Evolutionary conservation across 2,113 vertebrate species (phyloP), one percentile per base, ranked within the genome.

Genomic region (Pelusios castaneus): DNA sequence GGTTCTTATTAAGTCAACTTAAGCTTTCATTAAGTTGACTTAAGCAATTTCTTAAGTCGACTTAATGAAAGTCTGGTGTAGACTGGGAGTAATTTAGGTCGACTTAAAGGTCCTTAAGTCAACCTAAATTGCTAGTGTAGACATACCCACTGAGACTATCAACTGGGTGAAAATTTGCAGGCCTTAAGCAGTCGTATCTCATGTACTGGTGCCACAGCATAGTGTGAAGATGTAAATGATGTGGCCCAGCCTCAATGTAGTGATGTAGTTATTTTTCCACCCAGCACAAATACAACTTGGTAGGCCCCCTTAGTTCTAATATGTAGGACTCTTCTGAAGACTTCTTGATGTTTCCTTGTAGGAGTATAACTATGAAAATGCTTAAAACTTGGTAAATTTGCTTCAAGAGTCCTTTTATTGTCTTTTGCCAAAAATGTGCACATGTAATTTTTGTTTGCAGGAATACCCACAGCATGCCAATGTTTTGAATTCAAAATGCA

Each of bases 361-460:
- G 67, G 34, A 14, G 49, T 80, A 24, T 43, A 0, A 0, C 31
- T 56, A 58, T 6, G 31, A 83, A n/a, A 85, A 14, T 16, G 25
- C 86, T 27, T 10, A 70, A 91, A 95, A 89, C 17, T 58, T 82
- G 70, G 13, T 38, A 14, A 25, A 14, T 91, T 89, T 95, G 16
- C 81, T 87, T 91, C 56, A 58, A 29, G 56, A 58, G 56, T 10
- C 41, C 27, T 84, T 43, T 85, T 70, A 11, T 80, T 79, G 95
- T 55, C 85, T 95, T 91, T 80, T 22, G 38, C 81, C 91, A 58
- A 84, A 93, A 95, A 93, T 94, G 75, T 51, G 24, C 0, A 24
- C 10, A 34, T 67, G 38, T 55, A 95, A 55, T 21, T 93, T 91
- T 9, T 83, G 70, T 93, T 91, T 92, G 83, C 58, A 81, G 84